Base-by-base conservation (phyloP, 2,797 vertebrate genomes). In the Anomalospiza imberbis region DNA sequence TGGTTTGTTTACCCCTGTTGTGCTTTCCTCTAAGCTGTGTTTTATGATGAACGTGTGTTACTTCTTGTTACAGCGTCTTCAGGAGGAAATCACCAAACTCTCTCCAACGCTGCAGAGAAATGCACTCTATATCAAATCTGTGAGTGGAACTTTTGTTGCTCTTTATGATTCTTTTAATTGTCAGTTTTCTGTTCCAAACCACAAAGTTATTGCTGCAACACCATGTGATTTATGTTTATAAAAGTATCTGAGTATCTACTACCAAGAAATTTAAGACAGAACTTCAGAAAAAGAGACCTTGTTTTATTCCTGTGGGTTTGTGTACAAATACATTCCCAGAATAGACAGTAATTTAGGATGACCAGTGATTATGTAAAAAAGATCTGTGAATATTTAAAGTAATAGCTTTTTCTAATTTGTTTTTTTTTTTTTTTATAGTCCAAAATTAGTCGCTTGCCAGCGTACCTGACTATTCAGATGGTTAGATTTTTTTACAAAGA, bases 401-500 rank as follows among this genome's bases (percentile, higher is more conserved):
- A 50, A 96, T 48, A 87, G 38, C 55, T 85, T 88, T 50, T 94
- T 73, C 74, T 47, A 4, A 21, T 9, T 94, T 83, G 12, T 60
- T 92, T 85, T 40, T 78, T 83, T 60, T 92, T 85, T 40, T 78
- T 83, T 72, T 83, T 94, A 13, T 34, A 99, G 99, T 99, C 99
- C 67, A 99, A 99, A 98, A 98, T 99, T 90, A 99, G 98, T 96
- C 99, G 99, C 45, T 97, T 99, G 85, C 99, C 99, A 89, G 99
- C 98, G 2, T 99, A 99, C 97, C 96, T 99, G 98, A 99, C 99
- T 36, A 98, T 99, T 97, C 99, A 99, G 96, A 99, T 99, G 99
- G 99, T 99, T 93, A 97, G 99, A 51, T 99, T 99, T 98, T 99
- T 99, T 98, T 99, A 99, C 98, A 99, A 99, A 98, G 99, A 99